Conservation (phyloP, 2,113 vertebrate species). For the Gnathonemus echidnorhynchus region DNA sequence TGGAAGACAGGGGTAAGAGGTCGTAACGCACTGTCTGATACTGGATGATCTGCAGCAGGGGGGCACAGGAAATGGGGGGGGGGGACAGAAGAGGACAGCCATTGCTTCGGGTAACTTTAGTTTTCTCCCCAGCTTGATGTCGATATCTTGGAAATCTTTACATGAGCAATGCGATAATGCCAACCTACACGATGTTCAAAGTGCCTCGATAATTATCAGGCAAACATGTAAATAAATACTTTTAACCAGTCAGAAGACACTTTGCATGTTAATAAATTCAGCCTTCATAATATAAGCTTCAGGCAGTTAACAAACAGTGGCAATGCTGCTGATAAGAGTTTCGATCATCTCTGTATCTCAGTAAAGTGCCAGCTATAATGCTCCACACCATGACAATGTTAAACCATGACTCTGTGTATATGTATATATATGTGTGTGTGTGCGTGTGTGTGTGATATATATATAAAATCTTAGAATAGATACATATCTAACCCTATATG, state of each 20-base stretch:
- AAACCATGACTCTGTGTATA: background rate
- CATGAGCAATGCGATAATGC: background rate
- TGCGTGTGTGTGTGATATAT: too few species aligned
- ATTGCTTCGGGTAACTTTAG: background rate
- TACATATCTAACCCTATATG: background rate
- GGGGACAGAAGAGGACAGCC: background rate
- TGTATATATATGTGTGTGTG: too few species aligned
- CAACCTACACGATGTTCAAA: background rate
- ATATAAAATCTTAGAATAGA: background rate
- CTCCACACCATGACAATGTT: background rate
- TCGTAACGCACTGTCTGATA: conserved; percentile 74
- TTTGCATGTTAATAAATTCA: background rate
- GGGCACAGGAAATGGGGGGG: background rate
- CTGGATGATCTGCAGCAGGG: conserved; percentile 61
- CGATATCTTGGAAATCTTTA: background rate
- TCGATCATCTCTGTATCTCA: background rate
- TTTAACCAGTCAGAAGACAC: background rate
- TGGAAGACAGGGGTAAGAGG: conserved; percentile 62
- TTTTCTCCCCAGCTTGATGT: background rate
- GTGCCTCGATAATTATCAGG: background rate
- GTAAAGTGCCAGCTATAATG: background rate
- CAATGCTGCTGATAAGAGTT: background rate
- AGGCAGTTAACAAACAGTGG: background rate
- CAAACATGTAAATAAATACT: background rate
- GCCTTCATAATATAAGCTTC: background rate